Base-by-base conservation (phyloP, 2,113 vertebrate species). In the Leptocoma aspasia region DNA sequence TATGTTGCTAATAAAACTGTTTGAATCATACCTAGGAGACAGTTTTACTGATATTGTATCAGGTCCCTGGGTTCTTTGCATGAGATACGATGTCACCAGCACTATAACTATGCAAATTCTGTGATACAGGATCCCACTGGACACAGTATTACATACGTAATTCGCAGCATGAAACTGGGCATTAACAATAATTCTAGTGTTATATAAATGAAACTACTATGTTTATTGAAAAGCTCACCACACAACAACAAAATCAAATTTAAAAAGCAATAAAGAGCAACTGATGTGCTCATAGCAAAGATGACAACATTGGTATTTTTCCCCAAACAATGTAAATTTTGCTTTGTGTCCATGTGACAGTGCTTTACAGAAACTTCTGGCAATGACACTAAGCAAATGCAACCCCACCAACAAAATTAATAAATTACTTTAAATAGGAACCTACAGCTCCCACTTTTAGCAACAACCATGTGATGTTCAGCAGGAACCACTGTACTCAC, bases 1-100 rank as follows among this genome's bases (percentile, higher is more conserved):
- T 97, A 98, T 97, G 97, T 96, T 98, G 95, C 96, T 95, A 97
- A 98, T 98, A 98, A 98, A 98, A 98, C 93, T 95, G 93, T 45
- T 96, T 97, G 96, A 98, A 97, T 97, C 96, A 97, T 97, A 98
- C 97, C 97, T 98, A 96, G 86, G 96, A 97, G 96, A 96, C 96
- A 97, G 94, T 96, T 97, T 98, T 96, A 98, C 94, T 97, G 95
- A 97, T 96, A 97, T 84, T 96, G 71, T 97, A 95, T 83, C 96
- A 95, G 80, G 73, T 87, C 94, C 94, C 94, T 77, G 88, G 84
- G 85, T 95, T 97, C 92, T 95, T 97, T 71, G 84, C 72, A 95
- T 97, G 94, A 95, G 90, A 94, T 97, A 96, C 88, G 73, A 80
- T 91, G 93, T 89, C 95, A 96, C 85, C 44, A 97, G 90, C 96